These are phyloP conservation scores for Nomada goodeniana DNA, from an alignment of 2,888 invertebrate species.

Conservation along the genomic window DNA sequence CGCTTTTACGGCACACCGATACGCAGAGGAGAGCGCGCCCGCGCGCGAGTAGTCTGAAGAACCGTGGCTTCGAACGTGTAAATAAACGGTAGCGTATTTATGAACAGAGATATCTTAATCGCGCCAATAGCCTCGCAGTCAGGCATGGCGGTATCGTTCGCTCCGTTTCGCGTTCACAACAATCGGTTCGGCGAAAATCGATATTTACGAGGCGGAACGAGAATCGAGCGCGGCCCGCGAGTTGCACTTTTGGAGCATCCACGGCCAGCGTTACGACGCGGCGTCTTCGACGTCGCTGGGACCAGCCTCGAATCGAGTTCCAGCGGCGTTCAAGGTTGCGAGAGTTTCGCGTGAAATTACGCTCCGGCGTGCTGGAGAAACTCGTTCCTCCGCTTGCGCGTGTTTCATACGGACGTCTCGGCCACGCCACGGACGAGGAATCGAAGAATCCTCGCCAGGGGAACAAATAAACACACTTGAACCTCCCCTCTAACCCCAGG, in stretches of 20 bases:
- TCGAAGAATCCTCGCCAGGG: slow-evolving; percentile 3
- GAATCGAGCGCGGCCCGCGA: not conserved
- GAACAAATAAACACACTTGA: slow-evolving; percentile 22
- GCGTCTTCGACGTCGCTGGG: slow-evolving; percentile 12
- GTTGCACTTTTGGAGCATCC: not conserved
- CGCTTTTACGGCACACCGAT: slow-evolving; percentile 41
- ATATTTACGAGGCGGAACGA: not conserved
- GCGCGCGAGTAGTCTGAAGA: not conserved
- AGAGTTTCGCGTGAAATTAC: slow-evolving; percentile 52
- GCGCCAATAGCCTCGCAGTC: not conserved
- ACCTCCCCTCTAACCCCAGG: not conserved
- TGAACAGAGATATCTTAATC: slow-evolving; percentile 59
- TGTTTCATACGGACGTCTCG: not conserved
- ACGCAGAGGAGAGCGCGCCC: slow-evolving; percentile 37
- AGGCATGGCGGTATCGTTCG: no score
- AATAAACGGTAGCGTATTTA: slow-evolving; percentile 47
- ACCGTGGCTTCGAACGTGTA: not conserved
- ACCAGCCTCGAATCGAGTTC: slow-evolving; percentile 31
- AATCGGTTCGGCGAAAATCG: slow-evolving; percentile 1
- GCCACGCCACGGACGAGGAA: not conserved
- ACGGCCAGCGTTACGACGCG: slow-evolving; percentile 17
- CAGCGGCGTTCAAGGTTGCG: slow-evolving; percentile 44
- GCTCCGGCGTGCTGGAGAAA: slow-evolving; percentile 23
- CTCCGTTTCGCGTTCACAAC: no score
- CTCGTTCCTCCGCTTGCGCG: slow-evolving; percentile 29